Evolutionary conservation across 1,140 invertebrate species (phyloP).

Genomic region (Apis florea): DNA sequence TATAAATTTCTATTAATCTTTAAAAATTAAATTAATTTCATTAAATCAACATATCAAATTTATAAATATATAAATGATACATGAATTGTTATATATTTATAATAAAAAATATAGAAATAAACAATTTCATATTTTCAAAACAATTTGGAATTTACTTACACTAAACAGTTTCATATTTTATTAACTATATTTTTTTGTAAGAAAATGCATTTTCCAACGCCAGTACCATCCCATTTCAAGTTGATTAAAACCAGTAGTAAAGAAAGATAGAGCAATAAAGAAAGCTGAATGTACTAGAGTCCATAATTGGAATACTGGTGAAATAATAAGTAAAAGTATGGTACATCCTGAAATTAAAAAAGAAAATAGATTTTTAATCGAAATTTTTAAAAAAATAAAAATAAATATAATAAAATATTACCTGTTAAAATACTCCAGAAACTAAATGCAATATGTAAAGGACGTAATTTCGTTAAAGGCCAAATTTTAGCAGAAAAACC

Average conservation of each 20-base stretch:
- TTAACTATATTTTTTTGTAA: slow-evolving; percentile 47
- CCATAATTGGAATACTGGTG: slow-evolving; percentile 79
- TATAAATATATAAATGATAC: slow-evolving; percentile 24
- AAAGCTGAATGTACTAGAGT: slow-evolving; percentile 77
- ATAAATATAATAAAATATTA: slow-evolving; percentile 36
- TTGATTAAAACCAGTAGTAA: slow-evolving; percentile 81
- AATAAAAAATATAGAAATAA: neutral
- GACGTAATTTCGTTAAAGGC: slow-evolving; percentile 70
- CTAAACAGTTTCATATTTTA: slow-evolving; percentile 8
- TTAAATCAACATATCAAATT: neutral
- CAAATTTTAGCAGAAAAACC: slow-evolving; percentile 72
- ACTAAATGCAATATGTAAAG: slow-evolving; percentile 80
- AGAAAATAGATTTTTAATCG: slow-evolving; percentile 6
- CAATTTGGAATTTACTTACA: slow-evolving; percentile 5
- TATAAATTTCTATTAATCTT: slow-evolving; percentile 7
- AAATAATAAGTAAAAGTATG: slow-evolving; percentile 77
- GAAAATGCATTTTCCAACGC: slow-evolving; percentile 67
- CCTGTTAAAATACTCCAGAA: slow-evolving; percentile 81
- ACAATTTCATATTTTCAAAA: neutral
- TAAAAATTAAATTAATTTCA: slow-evolving; percentile 8
- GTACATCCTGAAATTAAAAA: slow-evolving; percentile 72
- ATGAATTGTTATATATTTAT: slow-evolving; percentile 12
- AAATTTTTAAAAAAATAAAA: neutral
- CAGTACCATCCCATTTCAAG: slow-evolving; percentile 81
- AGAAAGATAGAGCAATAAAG: slow-evolving; percentile 80